phyloP scores from a whole-genome alignment of 2,888 invertebrate genomes.

The Ornithoptera alexandrae region DNA sequence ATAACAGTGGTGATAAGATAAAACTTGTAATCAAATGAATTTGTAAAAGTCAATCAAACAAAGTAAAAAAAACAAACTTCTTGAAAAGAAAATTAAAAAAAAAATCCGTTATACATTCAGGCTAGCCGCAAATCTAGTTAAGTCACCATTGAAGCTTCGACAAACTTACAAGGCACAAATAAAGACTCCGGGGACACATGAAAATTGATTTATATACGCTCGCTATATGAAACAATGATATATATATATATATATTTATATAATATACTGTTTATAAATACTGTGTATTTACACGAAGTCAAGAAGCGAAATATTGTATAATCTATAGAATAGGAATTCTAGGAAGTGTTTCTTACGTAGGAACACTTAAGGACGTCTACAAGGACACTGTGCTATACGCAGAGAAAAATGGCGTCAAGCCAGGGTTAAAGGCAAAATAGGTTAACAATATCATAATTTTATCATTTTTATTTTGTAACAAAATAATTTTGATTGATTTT shows the following conservation, averaged over 20 bases:
- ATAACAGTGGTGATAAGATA: not conserved
- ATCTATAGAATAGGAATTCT: constrained; percentile 42
- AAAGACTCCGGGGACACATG: constrained; percentile 48
- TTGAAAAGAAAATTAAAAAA: too few species aligned
- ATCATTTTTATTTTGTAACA: constrained; percentile 13
- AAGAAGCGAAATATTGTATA: constrained; percentile 39
- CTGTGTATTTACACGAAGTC: constrained; percentile 34
- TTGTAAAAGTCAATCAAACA: too few species aligned
- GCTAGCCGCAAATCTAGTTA: constrained; percentile 38
- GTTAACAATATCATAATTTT: constrained; percentile 38
- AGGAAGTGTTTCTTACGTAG: constrained; percentile 37
- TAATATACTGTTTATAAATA: constrained; percentile 37
- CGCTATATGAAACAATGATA: constrained; percentile 31
- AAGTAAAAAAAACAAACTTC: too few species aligned
- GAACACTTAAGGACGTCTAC: constrained; percentile 32
- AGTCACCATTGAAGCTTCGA: constrained; percentile 50
- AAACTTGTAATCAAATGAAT: too few species aligned
- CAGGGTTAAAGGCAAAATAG: constrained; percentile 30
- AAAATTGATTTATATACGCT: constrained; percentile 37
- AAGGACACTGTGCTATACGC: constrained; percentile 23
- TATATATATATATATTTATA: not conserved
- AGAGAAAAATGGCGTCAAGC: constrained; percentile 18
- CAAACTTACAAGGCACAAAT: constrained; percentile 69
- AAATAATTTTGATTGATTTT: not conserved
- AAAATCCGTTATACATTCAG: constrained; percentile 3